Evolutionary conservation across 2,113 vertebrate genomes (phyloP).

Genomic region (Ivindomyrus marchei): DNA sequence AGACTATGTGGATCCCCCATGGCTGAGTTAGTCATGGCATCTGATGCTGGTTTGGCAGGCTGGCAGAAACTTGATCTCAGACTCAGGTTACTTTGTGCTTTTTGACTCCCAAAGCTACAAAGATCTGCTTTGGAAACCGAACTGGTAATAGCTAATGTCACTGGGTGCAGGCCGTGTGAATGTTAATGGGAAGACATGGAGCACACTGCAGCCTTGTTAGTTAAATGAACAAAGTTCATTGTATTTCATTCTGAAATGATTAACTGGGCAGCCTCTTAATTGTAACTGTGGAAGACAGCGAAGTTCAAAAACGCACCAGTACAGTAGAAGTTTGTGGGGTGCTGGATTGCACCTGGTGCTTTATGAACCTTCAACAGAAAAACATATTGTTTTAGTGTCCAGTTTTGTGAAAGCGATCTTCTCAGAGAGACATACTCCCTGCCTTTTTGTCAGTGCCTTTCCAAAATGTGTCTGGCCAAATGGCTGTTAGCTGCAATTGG

Average conservation of each 20-base stretch:
- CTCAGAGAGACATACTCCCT: not conserved
- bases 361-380: not conserved
- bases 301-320: not conserved
- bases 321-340: not conserved
- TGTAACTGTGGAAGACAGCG: not conserved
- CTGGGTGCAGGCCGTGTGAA: not conserved
- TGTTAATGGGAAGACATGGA: not conserved
- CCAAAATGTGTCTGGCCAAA: not conserved
- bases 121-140: not conserved
- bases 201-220: not conserved
- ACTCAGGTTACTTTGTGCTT: not conserved
- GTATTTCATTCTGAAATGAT: not conserved
- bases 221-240: not conserved
- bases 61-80: not conserved
- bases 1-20: not conserved
- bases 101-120: not conserved
- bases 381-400: not conserved
- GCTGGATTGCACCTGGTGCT: not conserved
- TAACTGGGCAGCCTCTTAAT: not conserved
- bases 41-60: not conserved
- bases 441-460: not conserved
- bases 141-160: not conserved
- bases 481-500: not conserved
- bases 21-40: not conserved
- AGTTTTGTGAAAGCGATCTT: not conserved